Base-by-base conservation (phyloP, 2,113 vertebrate species). In the Neolamprologus kungweensis region DNA sequence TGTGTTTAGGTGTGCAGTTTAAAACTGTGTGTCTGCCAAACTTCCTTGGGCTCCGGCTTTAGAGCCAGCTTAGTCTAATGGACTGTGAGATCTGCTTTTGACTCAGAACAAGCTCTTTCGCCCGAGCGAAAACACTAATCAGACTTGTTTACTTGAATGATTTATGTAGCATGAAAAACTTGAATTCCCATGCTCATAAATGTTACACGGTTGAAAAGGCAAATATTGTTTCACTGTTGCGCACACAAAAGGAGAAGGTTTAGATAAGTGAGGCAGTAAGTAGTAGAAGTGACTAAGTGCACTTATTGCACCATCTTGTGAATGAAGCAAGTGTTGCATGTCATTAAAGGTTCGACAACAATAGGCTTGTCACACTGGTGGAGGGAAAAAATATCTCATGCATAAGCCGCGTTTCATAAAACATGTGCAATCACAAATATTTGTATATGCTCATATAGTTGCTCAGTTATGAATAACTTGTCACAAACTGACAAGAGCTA, bases 251-350 rank as follows among this genome's bases (percentile, higher is more conserved):
- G 82, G 75, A 23, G 8, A 53, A 45, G 57, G 65, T 83, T 82
- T 86, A 84, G 78, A 63, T 81, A 85, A 83, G 82, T 83, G 55
- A 84, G 57, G 58, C 65, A 85, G 54, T 58, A 63, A 87, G 85
- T 89, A 83, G 71, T 78, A 78, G 73, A n/a, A 31, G 13, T 63
- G 85, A 89, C 88, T 93, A 83, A 79, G 78, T 95, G 94, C 94
- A 93, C 93, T 94, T 94, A 94, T 93, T 95, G 95, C 96, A 94
- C 95, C 95, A 94, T 93, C 95, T 96, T 94, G 96, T 96, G 95
- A 95, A 95, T 88, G 89, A 92, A 95, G 45, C 60, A 82, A 93
- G 92, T 87, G 92, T 88, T 96, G 90, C 95, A 95, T 82, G 82
- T 71, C 83, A 91, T 88, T 86, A 86, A 37, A 35, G 84, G 58